Evolutionary conservation across 2,888 invertebrate genomes (phyloP).

Genomic region (Leptinotarsa peninsularis): DNA sequence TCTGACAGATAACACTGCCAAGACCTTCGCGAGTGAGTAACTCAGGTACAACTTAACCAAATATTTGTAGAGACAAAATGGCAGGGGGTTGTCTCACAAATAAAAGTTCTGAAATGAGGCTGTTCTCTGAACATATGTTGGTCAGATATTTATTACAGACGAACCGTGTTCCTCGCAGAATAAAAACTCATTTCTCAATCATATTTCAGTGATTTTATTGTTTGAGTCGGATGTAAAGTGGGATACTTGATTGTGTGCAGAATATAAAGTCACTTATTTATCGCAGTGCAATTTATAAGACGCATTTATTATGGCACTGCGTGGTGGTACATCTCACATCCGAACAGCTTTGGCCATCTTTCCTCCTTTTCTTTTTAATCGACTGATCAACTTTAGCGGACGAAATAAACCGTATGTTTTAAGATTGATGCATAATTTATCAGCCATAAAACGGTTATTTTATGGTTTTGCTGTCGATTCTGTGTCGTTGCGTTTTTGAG

Average conservation of each 20-base stretch:
- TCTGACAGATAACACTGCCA: conserved; percentile 7
- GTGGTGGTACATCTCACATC: conserved; percentile 50
- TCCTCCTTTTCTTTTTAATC: conserved; percentile 53
- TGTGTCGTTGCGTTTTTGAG: conserved; percentile 49
- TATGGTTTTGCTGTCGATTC: conserved; percentile 55
- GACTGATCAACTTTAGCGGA: conserved; percentile 59
- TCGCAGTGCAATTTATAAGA: conserved; percentile 67
- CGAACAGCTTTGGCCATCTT: conserved; percentile 38
- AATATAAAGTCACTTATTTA: conserved; percentile 68
- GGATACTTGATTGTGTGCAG: conserved; percentile 67
- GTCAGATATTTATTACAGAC: conserved; percentile 62
- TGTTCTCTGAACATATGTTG: conserved; percentile 56
- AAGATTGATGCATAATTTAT: conserved; percentile 63
- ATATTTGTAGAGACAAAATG: conserved; percentile 37
- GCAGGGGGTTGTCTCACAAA: conserved; percentile 46
- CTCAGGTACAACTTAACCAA: conserved; percentile 42
- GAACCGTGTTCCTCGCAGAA: conserved; percentile 61
- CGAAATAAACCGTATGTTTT: conserved; percentile 61
- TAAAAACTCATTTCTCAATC: conserved; percentile 66
- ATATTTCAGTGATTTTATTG: conserved; percentile 68
- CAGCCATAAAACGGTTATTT: conserved; percentile 59
- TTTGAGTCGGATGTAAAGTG: conserved; percentile 66
- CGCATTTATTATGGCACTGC: conserved; percentile 65
- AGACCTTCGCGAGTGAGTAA: conserved; percentile 32
- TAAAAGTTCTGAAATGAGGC: conserved; percentile 31